Evolutionary conservation across 2,113 vertebrate species (phyloP).

Genomic region (Typhlomys cinereus): DNA sequence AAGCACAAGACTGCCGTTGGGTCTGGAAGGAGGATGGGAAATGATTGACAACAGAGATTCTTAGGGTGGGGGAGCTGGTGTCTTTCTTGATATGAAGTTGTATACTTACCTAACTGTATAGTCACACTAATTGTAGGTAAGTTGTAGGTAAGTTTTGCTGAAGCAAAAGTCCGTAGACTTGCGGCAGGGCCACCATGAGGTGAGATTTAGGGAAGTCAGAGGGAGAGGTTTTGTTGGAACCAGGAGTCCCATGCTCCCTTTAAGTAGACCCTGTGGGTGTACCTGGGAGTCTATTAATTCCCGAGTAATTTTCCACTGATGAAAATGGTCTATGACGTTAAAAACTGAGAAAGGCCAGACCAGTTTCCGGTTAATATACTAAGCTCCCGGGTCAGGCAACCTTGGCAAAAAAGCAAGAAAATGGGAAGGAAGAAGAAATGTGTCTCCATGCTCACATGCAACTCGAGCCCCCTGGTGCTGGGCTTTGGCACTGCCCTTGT

Average conservation of each 20-base stretch:
- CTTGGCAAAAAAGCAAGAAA: neutral
- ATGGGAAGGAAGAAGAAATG: neutral
- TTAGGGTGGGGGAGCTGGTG: neutral
- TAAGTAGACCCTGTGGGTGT: rapidly evolving
- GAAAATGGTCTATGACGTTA: neutral
- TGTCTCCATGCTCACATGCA: no score
- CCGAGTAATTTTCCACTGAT: neutral
- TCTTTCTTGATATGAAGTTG: neutral
- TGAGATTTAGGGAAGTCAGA: neutral
- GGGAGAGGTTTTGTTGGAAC: neutral
- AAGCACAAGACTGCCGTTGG: neutral
- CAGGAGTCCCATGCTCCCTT: neutral
- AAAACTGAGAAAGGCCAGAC: neutral
- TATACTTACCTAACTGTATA: neutral
- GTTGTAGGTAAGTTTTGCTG: neutral
- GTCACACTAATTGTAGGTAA: neutral
- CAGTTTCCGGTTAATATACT: neutral
- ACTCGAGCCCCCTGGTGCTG: rapidly evolving
- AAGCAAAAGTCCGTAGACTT: neutral
- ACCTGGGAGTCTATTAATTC: neutral
- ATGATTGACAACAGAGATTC: neutral
- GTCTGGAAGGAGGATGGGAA: neutral
- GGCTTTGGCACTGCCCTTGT: neutral
- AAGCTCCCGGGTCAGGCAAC: neutral
- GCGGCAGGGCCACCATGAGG: neutral